phyloP scores from a whole-genome alignment of 2,888 invertebrate species.

The Eurois occulta region DNA sequence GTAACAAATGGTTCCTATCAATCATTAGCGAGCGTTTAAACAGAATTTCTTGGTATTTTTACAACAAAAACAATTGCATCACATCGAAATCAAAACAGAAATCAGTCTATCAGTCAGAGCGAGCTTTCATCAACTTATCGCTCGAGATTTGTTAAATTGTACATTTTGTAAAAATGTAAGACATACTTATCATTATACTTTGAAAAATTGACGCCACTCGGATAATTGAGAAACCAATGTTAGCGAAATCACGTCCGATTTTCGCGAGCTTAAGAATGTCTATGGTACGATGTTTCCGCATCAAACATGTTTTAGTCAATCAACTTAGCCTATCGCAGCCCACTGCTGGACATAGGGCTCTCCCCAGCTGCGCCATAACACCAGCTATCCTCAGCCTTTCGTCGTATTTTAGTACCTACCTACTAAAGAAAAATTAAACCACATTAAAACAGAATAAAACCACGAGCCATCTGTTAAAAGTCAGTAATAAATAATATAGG shows the following conservation, averaged over 20 bases:
- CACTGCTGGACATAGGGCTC: background rate
- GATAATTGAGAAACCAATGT: background rate
- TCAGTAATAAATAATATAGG: constrained; percentile 49
- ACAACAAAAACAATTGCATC: constrained; percentile 66
- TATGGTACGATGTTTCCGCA: background rate
- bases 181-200: background rate
- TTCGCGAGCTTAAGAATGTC: background rate
- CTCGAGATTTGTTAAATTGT: constrained; percentile 29
- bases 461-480: constrained; percentile 42
- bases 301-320: background rate
- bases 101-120: constrained; percentile 57
- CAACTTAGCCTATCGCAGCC: background rate
- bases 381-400: background rate
- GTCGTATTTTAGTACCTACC: background rate
- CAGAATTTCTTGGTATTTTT: constrained; percentile 62
- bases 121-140: constrained; percentile 41
- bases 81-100: constrained; percentile 61
- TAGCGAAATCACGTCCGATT: background rate
- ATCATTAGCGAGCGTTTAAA: constrained; percentile 57
- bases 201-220: constrained; percentile 5
- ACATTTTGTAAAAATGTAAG: constrained; percentile 23
- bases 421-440: background rate
- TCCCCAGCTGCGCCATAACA: background rate
- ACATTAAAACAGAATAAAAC: constrained; percentile 33
- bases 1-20: constrained; percentile 64